phyloP scores from a whole-genome alignment of 1,140 invertebrate species.

The Pinna nobilis region DNA sequence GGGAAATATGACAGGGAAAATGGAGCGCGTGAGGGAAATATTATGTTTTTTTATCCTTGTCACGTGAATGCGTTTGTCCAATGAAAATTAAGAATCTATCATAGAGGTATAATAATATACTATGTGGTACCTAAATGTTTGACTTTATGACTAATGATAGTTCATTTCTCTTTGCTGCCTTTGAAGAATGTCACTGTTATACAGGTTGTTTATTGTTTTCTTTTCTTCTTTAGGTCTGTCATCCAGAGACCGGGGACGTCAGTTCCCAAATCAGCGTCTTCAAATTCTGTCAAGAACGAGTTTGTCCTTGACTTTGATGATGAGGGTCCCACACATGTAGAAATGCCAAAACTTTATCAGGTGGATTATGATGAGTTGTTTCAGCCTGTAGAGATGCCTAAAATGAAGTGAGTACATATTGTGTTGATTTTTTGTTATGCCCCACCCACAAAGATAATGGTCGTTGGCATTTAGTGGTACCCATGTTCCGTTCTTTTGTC shows the following conservation, averaged over 20 bases:
- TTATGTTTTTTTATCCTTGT: too few relatives aligned
- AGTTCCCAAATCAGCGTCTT: slow-evolving; percentile 57
- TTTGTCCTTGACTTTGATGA: slow-evolving; percentile 71
- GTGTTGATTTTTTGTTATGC: neutral
- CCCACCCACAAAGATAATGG: too few relatives aligned
- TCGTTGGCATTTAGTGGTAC: too few relatives aligned
- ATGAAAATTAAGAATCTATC: too few relatives aligned
- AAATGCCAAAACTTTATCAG: slow-evolving; percentile 76
- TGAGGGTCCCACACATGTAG: slow-evolving; percentile 40
- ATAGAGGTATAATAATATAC: too few relatives aligned
- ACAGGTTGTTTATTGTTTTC: neutral
- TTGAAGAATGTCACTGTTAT: neutral
- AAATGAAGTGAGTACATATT: slow-evolving; percentile 59
- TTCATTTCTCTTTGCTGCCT: too few relatives aligned
- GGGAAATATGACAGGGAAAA: too few relatives aligned
- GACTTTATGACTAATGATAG: too few relatives aligned
- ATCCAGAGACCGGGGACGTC: slow-evolving; percentile 51
- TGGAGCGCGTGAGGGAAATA: too few relatives aligned
- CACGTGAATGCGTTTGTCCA: too few relatives aligned
- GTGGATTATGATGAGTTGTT: slow-evolving; percentile 74
- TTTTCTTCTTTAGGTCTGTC: slow-evolving; percentile 5
- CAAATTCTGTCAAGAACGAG: slow-evolving; percentile 54
- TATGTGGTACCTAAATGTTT: too few relatives aligned
- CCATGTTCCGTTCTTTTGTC: too few relatives aligned
- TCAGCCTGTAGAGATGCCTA: slow-evolving; percentile 69